Percentiles rank a stretch among this genome's conserved stretches.
Evolutionary conservation across 2,113 vertebrate genomes (phyloP).

Genomic region (Centropus unirufus): DNA sequence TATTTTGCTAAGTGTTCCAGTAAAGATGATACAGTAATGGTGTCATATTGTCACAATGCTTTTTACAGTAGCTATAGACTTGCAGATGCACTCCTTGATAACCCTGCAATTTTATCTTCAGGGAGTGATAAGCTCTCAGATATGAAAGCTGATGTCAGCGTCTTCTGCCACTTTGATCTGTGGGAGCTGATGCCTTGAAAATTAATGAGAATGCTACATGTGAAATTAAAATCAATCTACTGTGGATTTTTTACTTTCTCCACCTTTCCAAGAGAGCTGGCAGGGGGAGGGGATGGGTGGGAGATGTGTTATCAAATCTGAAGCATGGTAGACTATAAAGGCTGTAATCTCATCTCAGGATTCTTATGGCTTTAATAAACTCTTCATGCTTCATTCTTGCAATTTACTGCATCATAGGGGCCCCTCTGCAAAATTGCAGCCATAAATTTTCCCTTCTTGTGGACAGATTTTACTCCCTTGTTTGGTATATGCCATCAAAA

Average conservation of each 20-base stretch:
- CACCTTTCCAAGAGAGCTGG: background rate
- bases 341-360: slow-evolving; percentile 66
- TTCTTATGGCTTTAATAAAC: slow-evolving; percentile 77
- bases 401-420: slow-evolving; percentile 66
- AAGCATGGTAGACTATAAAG: slow-evolving; percentile 40
- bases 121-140: slow-evolving; percentile 36
- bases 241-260: slow-evolving; percentile 7
- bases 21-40: slow-evolving; percentile 47
- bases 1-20: slow-evolving; percentile 58
- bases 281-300: background rate
- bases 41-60: slow-evolving; percentile 28
- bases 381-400: slow-evolving; percentile 68
- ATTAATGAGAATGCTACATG: slow-evolving; percentile 68
- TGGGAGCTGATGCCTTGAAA: slow-evolving; percentile 63
- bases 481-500: slow-evolving; percentile 54
- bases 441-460: slow-evolving; percentile 69
- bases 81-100: slow-evolving; percentile 65
- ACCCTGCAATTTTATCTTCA: slow-evolving; percentile 46
- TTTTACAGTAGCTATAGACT: slow-evolving; percentile 52
- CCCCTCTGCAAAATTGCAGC: slow-evolving; percentile 69
- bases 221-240: slow-evolving; percentile 74
- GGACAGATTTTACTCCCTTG: slow-evolving; percentile 68
- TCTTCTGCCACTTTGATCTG: slow-evolving; percentile 62
- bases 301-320: slow-evolving; percentile 47
- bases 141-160: slow-evolving; percentile 72